These are phyloP conservation scores for Rhadina sibilatrix DNA, from an alignment of 2,113 vertebrate genomes.

Conservation along the genomic window DNA sequence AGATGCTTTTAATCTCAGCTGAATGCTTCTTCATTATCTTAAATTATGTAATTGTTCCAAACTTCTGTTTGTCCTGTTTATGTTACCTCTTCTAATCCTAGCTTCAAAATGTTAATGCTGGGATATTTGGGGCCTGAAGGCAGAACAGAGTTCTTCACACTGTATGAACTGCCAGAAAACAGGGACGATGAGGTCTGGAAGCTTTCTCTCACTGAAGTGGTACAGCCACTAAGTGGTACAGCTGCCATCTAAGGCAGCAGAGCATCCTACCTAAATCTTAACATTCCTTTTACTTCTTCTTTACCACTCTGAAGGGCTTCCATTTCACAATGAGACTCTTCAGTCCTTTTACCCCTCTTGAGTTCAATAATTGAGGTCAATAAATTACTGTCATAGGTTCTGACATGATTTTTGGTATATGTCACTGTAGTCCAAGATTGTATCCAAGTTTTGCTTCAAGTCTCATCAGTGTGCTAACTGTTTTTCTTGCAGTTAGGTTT, in stretches of 20 bases:
- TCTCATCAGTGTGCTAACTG: background rate
- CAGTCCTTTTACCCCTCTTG: background rate
- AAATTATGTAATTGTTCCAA: background rate
- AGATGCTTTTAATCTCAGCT: background rate
- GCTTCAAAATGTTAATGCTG: background rate
- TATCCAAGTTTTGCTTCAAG: background rate
- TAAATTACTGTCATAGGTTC: background rate
- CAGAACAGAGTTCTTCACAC: background rate
- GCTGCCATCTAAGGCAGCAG: background rate
- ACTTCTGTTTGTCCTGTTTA: background rate
- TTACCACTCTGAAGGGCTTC: background rate
- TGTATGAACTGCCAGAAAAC: background rate
- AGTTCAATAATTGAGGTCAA: background rate
- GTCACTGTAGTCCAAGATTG: background rate
- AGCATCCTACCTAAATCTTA: background rate
- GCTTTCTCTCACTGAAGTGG: background rate
- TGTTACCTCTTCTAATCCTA: background rate
- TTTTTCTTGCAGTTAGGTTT: background rate
- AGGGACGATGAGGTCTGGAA: background rate
- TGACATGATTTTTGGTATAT: background rate
- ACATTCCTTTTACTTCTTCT: background rate
- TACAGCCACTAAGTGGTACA: background rate
- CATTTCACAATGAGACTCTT: background rate
- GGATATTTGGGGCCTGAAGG: background rate
- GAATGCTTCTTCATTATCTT: background rate